These are phyloP conservation scores for Siderastrea radians DNA, from an alignment of 92 coral and sea anemone species.

Conservation along the genomic window DNA sequence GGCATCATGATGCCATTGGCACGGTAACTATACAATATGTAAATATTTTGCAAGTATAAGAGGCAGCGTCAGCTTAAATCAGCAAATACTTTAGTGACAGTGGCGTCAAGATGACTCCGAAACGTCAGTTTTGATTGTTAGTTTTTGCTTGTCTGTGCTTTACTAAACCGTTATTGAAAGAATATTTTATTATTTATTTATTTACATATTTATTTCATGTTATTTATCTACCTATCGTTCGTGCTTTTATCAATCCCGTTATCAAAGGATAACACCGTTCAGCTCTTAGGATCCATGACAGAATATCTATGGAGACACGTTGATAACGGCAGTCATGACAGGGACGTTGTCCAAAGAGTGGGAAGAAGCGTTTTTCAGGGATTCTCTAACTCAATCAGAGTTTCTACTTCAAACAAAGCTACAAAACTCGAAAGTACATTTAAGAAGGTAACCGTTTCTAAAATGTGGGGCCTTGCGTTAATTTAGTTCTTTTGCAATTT, in stretches of 20 bases:
- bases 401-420: neutral
- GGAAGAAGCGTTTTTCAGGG: constrained; percentile 73
- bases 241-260: no score
- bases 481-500: no score
- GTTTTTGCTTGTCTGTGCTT: no score
- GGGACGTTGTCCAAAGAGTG: constrained; percentile 63
- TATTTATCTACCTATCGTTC: neutral
- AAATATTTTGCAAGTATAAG: no score
- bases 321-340: constrained; percentile 39
- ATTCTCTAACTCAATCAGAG: constrained; percentile 63
- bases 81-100: no score
- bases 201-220: neutral
- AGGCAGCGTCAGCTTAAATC: no score
- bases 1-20: no score
- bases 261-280: constrained; percentile 64
- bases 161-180: no score
- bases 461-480: neutral
- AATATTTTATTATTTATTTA: no score
- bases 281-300: constrained; percentile 64
- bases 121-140: no score
- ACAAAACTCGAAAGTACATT: neutral
- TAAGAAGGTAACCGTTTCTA: neutral
- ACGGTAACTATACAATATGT: no score
- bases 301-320: constrained; percentile 54
- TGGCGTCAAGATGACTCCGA: no score